Evolutionary conservation across 2,888 invertebrate species (phyloP).

Genomic region (Drosophila trichaetosa): DNA sequence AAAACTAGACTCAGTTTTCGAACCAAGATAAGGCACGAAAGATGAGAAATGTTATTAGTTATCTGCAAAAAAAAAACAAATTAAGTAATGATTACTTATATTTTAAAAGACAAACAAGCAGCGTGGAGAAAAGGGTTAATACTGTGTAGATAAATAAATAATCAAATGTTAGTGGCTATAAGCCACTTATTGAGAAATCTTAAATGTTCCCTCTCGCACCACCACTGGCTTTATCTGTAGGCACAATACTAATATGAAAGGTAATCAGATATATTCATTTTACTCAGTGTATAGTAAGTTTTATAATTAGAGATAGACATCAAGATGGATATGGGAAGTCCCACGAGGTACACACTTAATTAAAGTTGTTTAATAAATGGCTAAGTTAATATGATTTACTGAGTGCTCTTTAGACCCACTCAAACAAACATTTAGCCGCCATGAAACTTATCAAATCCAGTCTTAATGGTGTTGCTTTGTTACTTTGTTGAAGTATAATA

Average conservation of each 20-base stretch:
- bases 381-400: neutral
- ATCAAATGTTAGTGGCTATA: neutral
- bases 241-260: neutral
- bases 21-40: conserved; percentile 12
- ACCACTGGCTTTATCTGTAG: neutral
- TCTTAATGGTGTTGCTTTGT: neutral
- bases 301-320: neutral
- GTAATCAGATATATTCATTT: neutral
- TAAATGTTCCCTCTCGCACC: neutral
- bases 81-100: neutral
- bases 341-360: neutral
- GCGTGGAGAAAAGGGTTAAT: neutral
- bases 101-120: neutral
- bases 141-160: neutral
- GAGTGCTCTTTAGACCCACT: neutral
- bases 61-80: too few species aligned
- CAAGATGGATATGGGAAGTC: neutral
- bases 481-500: conserved; percentile 4
- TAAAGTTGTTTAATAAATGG: neutral
- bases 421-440: neutral
- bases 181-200: too few species aligned
- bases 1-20: neutral
- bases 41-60: too few species aligned
- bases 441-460: neutral
- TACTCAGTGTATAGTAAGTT: neutral